Evolutionary conservation across 2,888 invertebrate genomes (phyloP).

Genomic region (Heliconius ethilla): DNA sequence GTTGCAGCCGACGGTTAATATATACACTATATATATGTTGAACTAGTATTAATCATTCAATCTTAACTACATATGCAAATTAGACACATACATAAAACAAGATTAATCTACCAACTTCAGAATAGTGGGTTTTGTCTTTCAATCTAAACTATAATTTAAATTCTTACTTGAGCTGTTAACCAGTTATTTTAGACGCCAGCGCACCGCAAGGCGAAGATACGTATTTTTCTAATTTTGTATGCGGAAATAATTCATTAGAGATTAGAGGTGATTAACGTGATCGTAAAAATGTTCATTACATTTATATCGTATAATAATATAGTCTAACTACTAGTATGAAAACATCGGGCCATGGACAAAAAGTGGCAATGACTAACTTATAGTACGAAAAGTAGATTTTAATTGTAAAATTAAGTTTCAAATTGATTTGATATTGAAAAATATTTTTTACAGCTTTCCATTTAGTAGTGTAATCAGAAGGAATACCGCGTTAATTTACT

Average conservation of each 20-base stretch:
- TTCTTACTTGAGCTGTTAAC: slow-evolving; percentile 24
- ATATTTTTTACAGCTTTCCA: too few species aligned
- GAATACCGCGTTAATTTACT: too few species aligned
- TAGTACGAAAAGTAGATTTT: too few species aligned
- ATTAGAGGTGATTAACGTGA: slow-evolving; percentile 17
- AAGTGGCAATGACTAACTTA: neutral
- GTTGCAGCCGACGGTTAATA: too few species aligned
- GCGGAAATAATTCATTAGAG: slow-evolving; percentile 36
- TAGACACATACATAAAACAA: neutral
- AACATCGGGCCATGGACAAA: neutral
- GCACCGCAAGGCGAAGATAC: slow-evolving; percentile 27
- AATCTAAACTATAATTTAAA: slow-evolving; percentile 15
- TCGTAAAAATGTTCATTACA: slow-evolving; percentile 13
- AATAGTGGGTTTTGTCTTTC: slow-evolving; percentile 3
- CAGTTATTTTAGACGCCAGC: slow-evolving; percentile 29
- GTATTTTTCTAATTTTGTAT: slow-evolving; percentile 37
- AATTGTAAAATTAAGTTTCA: neutral
- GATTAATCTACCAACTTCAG: neutral
- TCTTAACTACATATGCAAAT: neutral
- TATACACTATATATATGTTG: too few species aligned
- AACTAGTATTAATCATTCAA: neutral
- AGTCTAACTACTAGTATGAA: neutral
- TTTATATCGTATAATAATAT: slow-evolving; percentile 9
- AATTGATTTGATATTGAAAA: neutral
- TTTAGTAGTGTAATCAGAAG: too few species aligned